Evolutionary conservation across 2,797 vertebrate genomes (phyloP).

Genomic region (Thamnophis elegans): DNA sequence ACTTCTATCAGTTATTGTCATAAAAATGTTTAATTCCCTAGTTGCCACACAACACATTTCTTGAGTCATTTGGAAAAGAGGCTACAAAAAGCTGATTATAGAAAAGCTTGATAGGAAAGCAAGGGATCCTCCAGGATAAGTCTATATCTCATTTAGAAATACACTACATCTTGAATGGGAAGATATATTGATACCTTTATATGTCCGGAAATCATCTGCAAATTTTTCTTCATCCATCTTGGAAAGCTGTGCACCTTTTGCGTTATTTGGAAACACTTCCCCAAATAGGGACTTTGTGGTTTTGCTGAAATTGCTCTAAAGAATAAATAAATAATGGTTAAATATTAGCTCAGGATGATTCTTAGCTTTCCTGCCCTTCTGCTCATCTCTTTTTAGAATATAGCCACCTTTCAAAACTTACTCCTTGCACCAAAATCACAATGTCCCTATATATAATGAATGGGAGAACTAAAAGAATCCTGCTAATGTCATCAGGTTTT

Average conservation of each 20-base stretch:
- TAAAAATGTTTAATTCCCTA: not conserved
- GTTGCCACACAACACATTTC: not conserved
- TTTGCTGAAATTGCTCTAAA: accelerated
- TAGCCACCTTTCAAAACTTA: not conserved
- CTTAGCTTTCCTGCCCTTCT: not conserved
- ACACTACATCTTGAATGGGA: not conserved
- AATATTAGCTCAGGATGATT: not conserved
- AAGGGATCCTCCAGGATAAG: not conserved
- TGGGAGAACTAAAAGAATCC: not conserved
- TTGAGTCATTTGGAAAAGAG: not conserved
- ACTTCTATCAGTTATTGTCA: not conserved
- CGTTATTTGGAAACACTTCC: not conserved
- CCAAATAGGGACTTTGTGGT: accelerated
- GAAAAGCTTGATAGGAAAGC: too few species aligned
- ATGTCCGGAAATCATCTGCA: not conserved
- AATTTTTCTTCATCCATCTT: constrained; percentile 49
- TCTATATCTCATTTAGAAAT: not conserved
- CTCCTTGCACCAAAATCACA: not conserved
- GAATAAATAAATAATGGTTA: constrained; percentile 10
- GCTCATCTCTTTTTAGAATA: not conserved
- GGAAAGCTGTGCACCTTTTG: not conserved
- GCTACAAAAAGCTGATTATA: not conserved
- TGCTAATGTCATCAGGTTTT: not conserved
- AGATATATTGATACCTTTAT: constrained; percentile 33
- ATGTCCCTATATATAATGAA: not conserved